Evolutionary conservation across 2,113 vertebrate genomes (phyloP).

Genomic region (Parotia lawesii): DNA sequence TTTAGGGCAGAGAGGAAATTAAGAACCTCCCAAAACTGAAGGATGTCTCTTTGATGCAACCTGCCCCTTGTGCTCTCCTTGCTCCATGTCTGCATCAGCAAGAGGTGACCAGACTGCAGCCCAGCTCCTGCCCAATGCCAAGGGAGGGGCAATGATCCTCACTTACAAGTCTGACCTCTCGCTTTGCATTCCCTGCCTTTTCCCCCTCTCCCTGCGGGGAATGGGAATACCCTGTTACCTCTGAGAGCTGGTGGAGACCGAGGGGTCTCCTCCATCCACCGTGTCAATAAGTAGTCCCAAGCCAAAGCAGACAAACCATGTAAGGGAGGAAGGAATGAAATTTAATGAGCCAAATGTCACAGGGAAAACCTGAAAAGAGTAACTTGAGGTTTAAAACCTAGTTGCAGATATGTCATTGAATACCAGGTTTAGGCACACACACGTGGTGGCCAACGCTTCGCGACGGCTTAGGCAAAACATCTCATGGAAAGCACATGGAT

Average conservation of each 20-base stretch:
- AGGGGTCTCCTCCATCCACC: not conserved
- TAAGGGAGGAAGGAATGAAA: not conserved
- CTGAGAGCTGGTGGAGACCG: accelerated
- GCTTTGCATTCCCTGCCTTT: not conserved
- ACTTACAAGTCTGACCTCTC: not conserved
- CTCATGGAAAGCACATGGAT: not conserved
- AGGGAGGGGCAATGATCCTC: not conserved
- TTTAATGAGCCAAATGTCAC: constrained; percentile 20
- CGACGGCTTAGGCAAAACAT: not conserved
- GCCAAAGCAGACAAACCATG: not conserved
- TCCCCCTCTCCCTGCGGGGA: not conserved
- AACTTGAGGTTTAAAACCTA: not conserved
- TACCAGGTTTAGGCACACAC: not conserved
- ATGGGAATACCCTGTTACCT: not conserved
- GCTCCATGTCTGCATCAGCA: not conserved
- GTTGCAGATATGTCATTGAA: not conserved
- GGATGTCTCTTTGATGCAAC: no score
- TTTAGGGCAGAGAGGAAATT: not conserved
- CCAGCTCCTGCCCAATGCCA: not conserved
- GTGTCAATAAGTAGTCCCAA: accelerated
- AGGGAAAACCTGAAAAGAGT: not conserved
- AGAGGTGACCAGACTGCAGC: not conserved
- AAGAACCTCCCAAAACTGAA: not conserved
- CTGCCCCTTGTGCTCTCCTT: not conserved
- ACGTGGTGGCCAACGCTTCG: accelerated